These are phyloP conservation scores for Trididemnum clinides DNA, from an alignment of 23 tunicate species.

Conservation along the genomic window DNA sequence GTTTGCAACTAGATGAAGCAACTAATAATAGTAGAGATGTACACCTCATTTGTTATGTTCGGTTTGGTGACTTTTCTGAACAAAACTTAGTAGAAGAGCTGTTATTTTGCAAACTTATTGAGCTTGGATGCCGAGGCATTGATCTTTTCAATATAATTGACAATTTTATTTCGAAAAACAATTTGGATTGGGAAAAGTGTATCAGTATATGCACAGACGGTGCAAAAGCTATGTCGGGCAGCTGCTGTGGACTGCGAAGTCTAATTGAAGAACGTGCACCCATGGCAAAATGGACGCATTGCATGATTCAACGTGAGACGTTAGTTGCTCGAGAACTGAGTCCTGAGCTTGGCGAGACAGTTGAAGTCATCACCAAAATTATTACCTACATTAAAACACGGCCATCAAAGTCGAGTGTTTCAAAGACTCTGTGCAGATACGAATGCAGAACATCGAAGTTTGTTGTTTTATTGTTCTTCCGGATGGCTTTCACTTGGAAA, in stretches of 20 bases:
- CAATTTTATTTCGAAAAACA: constrained; percentile 45
- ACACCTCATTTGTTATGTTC: constrained; percentile 37
- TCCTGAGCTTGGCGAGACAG: constrained; percentile 32
- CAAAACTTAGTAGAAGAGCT: constrained; percentile 44
- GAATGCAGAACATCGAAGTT: constrained; percentile 44
- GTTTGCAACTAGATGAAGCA: constrained; percentile 37
- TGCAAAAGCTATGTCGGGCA: constrained; percentile 45
- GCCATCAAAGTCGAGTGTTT: constrained; percentile 37
- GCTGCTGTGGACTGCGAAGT: constrained; percentile 15
- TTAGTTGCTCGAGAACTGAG: constrained; percentile 48
- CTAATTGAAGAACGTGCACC: constrained; percentile 35
- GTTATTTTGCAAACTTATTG: constrained; percentile 46
- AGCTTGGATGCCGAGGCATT: constrained; percentile 46
- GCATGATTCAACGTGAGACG: constrained; percentile 53
- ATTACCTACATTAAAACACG: constrained; percentile 41
- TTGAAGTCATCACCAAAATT: constrained; percentile 29
- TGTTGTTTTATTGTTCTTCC: constrained; percentile 33
- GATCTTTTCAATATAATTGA: constrained; percentile 45
- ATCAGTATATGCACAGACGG: constrained; percentile 43
- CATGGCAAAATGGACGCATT: constrained; percentile 46
- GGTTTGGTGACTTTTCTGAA: constrained; percentile 44
- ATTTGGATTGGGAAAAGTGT: constrained; percentile 33
- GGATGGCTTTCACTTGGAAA: constrained; percentile 58
- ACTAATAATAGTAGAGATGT: constrained; percentile 25
- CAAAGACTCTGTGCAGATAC: constrained; percentile 49